Percentiles rank a stretch among this genome's conserved stretches.
phyloP scores from a whole-genome alignment of 2,797 vertebrate species.

The Oreortyx pictus region DNA sequence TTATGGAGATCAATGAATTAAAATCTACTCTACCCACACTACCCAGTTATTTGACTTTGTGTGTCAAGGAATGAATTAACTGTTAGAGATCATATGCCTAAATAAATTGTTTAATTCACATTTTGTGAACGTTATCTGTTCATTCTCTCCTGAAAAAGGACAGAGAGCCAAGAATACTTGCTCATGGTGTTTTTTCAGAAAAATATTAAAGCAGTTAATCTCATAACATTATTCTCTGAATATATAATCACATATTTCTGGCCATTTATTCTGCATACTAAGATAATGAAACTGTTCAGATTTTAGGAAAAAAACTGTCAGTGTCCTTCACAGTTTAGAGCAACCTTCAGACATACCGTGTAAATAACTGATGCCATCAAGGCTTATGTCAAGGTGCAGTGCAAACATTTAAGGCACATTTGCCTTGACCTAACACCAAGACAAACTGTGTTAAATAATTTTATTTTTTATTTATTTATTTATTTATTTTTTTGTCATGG shows the following conservation, averaged over 20 bases:
- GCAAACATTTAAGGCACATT: neutral
- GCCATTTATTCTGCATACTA: neutral
- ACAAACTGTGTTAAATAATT: neutral
- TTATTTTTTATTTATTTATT: too few species aligned
- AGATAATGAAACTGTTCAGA: neutral
- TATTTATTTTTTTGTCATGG: too few species aligned
- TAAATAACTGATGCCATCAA: conserved; percentile 7
- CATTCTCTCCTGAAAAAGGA: neutral
- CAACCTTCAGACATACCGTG: neutral
- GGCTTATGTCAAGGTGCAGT: neutral
- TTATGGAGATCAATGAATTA: neutral
- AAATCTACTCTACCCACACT: conserved; percentile 14
- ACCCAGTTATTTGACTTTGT: neutral
- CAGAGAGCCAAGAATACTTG: neutral
- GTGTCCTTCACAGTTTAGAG: neutral
- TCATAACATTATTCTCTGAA: neutral
- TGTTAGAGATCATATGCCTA: neutral
- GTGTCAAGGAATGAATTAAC: neutral
- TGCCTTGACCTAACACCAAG: neutral
- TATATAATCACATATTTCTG: neutral
- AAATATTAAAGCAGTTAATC: neutral
- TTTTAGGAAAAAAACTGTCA: neutral
- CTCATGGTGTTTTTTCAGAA: neutral
- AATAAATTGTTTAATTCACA: conserved; percentile 11
- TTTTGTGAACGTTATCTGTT: conserved; percentile 2